Evolutionary conservation across 2,888 invertebrate species (phyloP).

Genomic region (Diaprepes abbreviatus): DNA sequence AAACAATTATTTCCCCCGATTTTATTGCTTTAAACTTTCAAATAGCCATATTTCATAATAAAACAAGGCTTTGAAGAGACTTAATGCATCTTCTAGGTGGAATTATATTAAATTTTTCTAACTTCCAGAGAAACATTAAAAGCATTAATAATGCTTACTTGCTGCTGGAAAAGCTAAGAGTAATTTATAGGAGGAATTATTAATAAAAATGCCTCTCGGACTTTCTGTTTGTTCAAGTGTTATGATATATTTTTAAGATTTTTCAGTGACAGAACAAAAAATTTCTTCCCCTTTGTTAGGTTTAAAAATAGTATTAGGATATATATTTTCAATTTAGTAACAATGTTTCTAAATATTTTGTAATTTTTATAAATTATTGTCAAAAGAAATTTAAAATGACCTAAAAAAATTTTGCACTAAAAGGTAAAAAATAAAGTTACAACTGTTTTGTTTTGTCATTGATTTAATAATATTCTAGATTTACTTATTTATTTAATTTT

Average conservation of each 20-base stretch:
- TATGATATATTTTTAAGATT: slow-evolving; percentile 10
- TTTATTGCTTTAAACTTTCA: too few species aligned
- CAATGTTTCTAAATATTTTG: too few species aligned
- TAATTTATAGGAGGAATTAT: slow-evolving; percentile 17
- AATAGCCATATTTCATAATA: slow-evolving; percentile 1
- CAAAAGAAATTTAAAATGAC: too few species aligned
- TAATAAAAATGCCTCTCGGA: slow-evolving; percentile 17
- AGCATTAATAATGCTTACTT: slow-evolving; percentile 18
- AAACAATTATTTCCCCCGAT: too few species aligned
- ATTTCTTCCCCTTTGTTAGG: not conserved
- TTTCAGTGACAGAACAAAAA: slow-evolving; percentile 8
- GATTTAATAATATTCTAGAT: too few species aligned
- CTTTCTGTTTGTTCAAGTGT: slow-evolving; percentile 17
- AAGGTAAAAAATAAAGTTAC: too few species aligned
- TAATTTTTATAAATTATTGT: too few species aligned
- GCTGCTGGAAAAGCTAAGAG: slow-evolving; percentile 13
- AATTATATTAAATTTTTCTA: slow-evolving; percentile 8
- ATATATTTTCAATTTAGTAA: too few species aligned
- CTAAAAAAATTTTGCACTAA: too few species aligned
- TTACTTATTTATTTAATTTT: too few species aligned
- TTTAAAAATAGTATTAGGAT: not conserved
- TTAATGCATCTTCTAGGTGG: not conserved
- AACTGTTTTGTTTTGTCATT: too few species aligned
- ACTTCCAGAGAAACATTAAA: slow-evolving; percentile 17
- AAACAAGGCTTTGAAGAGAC: not conserved